Percentiles rank a stretch among this genome's conserved stretches.
Conservation (phyloP, 2,113 vertebrate species). For the Aix galericulata region DNA sequence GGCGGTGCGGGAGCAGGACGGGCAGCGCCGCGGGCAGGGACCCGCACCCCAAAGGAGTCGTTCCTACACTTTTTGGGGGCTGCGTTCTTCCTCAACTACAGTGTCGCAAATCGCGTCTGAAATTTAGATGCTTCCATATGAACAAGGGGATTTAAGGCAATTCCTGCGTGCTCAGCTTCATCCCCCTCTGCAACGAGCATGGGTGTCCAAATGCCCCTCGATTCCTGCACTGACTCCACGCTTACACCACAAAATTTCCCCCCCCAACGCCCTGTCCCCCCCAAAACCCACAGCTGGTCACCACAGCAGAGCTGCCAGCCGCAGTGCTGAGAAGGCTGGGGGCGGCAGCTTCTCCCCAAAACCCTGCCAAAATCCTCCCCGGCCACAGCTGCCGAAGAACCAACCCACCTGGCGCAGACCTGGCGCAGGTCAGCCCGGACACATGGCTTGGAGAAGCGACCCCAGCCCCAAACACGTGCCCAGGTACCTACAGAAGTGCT, state of each 20-base stretch:
- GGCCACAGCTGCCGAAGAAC: rapidly evolving
- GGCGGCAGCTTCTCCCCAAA: not conserved
- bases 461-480: rapidly evolving
- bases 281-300: not conserved
- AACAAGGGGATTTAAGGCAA: not conserved
- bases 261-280: not conserved
- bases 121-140: rapidly evolving
- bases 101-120: rapidly evolving
- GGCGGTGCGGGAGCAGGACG: rapidly evolving
- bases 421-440: not conserved
- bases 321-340: not conserved
- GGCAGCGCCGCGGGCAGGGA: not conserved
- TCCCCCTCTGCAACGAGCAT: not conserved
- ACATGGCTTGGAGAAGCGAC: rapidly evolving
- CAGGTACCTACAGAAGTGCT: not conserved
- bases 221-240: not conserved
- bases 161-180: not conserved
- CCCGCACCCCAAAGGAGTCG: not conserved
- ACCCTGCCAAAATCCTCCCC: rapidly evolving
- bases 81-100: not conserved
- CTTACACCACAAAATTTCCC: rapidly evolving
- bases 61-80: rapidly evolving
- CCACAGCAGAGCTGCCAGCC: not conserved
- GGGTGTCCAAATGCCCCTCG: rapidly evolving
- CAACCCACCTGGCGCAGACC: not conserved